Evolutionary conservation across 2,888 invertebrate species (phyloP).

Genomic region (Diplolepis rosae): DNA sequence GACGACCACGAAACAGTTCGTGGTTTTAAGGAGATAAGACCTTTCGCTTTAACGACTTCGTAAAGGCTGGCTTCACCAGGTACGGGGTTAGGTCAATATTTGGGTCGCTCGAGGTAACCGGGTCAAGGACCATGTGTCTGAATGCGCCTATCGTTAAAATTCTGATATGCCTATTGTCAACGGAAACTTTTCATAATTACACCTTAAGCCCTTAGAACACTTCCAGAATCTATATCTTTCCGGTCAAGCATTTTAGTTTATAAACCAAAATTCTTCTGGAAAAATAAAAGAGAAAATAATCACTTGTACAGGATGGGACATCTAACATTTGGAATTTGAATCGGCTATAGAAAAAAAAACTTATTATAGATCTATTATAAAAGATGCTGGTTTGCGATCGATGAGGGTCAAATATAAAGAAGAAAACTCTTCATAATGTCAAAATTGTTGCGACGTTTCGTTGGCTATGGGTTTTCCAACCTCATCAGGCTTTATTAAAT

Average conservation of each 20-base stretch:
- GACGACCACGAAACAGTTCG: constrained; percentile 56
- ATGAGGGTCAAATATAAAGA: too few relatives aligned
- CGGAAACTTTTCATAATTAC: constrained; percentile 10
- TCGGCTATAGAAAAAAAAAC: too few relatives aligned
- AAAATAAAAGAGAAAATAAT: too few relatives aligned
- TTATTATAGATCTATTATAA: too few relatives aligned
- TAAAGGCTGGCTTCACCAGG: constrained; percentile 50
- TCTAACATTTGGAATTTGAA: too few relatives aligned
- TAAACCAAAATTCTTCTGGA: neutral
- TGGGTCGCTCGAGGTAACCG: constrained; percentile 60
- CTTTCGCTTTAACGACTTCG: constrained; percentile 59
- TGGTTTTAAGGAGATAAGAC: constrained; percentile 53
- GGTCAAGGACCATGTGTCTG: constrained; percentile 63
- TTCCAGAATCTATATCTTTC: neutral
- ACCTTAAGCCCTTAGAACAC: neutral
- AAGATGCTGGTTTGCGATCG: too few relatives aligned
- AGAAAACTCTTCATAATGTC: too few relatives aligned
- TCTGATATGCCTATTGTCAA: constrained; percentile 38
- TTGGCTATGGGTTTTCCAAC: too few relatives aligned
- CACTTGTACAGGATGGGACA: too few relatives aligned
- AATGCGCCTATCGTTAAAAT: constrained; percentile 46
- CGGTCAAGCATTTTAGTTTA: neutral
- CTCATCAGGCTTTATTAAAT: too few relatives aligned
- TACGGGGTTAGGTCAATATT: constrained; percentile 64
- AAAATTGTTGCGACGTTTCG: too few relatives aligned